Evolutionary conservation across 1,140 invertebrate species (phyloP), one percentile per base, ranked within the genome.

Genomic region (Chironomus striatipennis): DNA sequence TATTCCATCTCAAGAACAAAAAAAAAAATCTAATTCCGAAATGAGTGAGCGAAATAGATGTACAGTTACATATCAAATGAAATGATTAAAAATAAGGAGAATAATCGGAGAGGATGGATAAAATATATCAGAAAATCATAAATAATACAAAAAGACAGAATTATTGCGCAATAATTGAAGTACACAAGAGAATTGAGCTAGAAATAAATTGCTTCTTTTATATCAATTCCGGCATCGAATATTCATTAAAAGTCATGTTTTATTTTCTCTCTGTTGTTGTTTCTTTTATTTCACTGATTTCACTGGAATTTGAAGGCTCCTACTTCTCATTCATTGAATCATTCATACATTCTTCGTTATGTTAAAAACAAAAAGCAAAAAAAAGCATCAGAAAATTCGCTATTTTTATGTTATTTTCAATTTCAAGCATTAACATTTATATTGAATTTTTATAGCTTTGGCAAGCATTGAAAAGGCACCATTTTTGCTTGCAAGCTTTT

Each of bases 371-470:
- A 34, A 34, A 34, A n/a, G n/a, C n/a, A n/a, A n/a, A 34, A 34
- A 34, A 34, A 57, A 57, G 47, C n/a, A n/a, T n/a, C n/a, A n/a
- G 47, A 57, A n/a, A 15, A n/a, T 15, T 57, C n/a, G 47, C 47
- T 57, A 57, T 57, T 57, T 57, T 57, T 57, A 57, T 57, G 47
- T 57, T 57, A 57, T 57, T 57, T 57, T 57, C 47, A 57, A 57
- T 57, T 57, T 57, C 47, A 57, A 57, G 12, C 47, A 70, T 70
- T 70, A 70, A 70, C 65, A 70, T 70, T 70, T 70, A 70, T 70
- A 70, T 70, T 70, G 65, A 70, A 70, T 70, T 70, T 70, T 70
- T 70, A 70, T 70, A 70, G 65, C 65, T 70, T 20, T 57, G 47
- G 47, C 47, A 57, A 57, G 47, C 47, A 57, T 12, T 57, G 47